A percentile compares a stretch with the other conserved stretches of the same genome.
These are phyloP conservation scores for Coracopsis vasa DNA, from an alignment of 2,113 vertebrate species.

Conservation along the genomic window DNA sequence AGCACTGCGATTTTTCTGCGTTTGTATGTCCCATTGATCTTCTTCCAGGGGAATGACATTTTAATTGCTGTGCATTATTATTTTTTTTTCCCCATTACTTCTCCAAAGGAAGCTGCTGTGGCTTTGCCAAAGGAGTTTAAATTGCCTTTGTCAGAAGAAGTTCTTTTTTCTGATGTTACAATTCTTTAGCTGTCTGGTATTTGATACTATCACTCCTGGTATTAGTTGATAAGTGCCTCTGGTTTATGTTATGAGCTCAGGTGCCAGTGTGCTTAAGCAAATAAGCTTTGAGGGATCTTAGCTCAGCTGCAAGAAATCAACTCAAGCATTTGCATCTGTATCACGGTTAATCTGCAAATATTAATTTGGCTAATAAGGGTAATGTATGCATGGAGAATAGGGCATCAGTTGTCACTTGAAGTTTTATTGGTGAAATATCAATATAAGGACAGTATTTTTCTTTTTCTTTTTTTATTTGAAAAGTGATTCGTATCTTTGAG, in stretches of 20 bases:
- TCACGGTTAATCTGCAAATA: not conserved
- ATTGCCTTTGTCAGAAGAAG: not conserved
- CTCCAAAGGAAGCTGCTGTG: not conserved
- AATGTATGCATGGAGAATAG: not conserved
- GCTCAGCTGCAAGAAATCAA: not conserved
- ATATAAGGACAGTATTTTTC: not conserved
- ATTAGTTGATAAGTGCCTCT: not conserved
- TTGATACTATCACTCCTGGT: not conserved
- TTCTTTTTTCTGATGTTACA: not conserved
- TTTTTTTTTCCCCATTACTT: not conserved
- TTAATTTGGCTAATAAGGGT: not conserved
- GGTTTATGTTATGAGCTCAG: not conserved
- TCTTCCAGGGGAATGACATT: not conserved
- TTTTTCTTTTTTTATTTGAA: not conserved
- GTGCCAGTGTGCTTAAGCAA: not conserved
- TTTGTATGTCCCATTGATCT: not conserved
- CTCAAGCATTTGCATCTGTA: not conserved
- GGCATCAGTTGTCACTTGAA: not conserved
- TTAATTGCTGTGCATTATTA: not conserved
- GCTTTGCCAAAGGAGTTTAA: not conserved
- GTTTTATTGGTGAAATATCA: not conserved
- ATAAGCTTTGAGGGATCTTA: not conserved
- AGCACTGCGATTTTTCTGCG: not conserved
- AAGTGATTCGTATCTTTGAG: not conserved
- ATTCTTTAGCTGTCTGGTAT: not conserved